These are phyloP conservation scores for Cygnus buccinator DNA, from an alignment of 2,113 vertebrate genomes.

Conservation along the genomic window DNA sequence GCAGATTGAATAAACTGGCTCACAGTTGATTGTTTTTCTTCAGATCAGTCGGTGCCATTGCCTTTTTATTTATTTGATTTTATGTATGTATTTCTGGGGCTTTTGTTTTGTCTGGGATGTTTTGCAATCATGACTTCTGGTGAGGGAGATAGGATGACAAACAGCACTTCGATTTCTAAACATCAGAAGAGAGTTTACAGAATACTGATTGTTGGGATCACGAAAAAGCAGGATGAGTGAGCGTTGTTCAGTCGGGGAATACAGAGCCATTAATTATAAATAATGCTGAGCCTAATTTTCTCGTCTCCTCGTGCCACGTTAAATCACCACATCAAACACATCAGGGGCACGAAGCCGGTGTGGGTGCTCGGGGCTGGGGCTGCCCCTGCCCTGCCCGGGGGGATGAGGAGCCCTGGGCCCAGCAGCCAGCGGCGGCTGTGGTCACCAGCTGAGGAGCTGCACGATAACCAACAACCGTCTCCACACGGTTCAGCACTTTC, in stretches of 20 bases:
- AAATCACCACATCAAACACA: fast-evolving
- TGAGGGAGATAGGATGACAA: background rate
- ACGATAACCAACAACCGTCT: fast-evolving
- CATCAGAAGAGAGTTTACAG: fast-evolving
- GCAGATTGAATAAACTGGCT: constrained; percentile 67
- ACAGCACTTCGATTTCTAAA: background rate
- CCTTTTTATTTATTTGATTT: constrained; percentile 33
- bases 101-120: background rate
- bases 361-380: background rate
- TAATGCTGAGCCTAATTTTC: fast-evolving
- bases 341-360: fast-evolving
- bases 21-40: constrained; percentile 45
- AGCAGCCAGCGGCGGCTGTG: fast-evolving
- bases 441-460: background rate
- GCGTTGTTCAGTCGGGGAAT: fast-evolving
- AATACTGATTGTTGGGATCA: background rate
- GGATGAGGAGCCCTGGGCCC: background rate
- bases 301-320: fast-evolving
- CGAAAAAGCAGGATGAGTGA: background rate
- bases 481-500: fast-evolving
- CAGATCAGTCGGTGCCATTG: constrained; percentile 6
- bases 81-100: background rate
- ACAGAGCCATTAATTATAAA: fast-evolving
- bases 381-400: background rate
- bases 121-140: background rate